phyloP scores from a whole-genome alignment of 2,113 vertebrate genomes.

The Hepsetus odoe region DNA sequence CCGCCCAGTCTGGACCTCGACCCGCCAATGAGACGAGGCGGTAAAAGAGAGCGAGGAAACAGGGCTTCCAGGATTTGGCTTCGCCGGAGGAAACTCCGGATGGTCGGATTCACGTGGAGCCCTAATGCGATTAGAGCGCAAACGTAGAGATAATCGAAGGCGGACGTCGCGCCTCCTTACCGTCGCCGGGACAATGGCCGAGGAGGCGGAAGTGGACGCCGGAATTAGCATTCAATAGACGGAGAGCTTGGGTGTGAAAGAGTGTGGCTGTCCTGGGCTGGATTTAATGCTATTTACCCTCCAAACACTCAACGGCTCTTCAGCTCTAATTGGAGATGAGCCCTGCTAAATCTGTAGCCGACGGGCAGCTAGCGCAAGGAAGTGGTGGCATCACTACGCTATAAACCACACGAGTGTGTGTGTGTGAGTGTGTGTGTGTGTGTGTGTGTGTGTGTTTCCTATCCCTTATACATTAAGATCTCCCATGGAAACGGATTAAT shows the following conservation, averaged over 20 bases:
- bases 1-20: neutral
- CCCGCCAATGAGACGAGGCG: neutral
- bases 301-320: conserved; percentile 67
- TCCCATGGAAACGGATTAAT: no score
- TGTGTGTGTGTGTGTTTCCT: neutral
- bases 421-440: neutral
- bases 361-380: conserved; percentile 60
- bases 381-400: neutral
- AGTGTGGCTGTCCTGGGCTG: conserved; percentile 35
- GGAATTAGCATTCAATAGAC: conserved; percentile 71
- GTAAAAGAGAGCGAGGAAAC: neutral
- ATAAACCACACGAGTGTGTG: neutral
- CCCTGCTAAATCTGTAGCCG: conserved; percentile 37
- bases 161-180: conserved; percentile 63
- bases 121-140: conserved; percentile 72
- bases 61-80: conserved; percentile 52
- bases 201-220: conserved; percentile 65
- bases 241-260: conserved; percentile 65
- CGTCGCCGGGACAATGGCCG: conserved; percentile 57
- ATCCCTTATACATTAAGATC: no score
- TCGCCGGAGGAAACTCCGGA: conserved; percentile 62
- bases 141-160: conserved; percentile 75
- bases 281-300: conserved; percentile 77
- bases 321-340: conserved; percentile 59
- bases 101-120: conserved; percentile 44